These are phyloP conservation scores for Nixonia krombeini DNA, from an alignment of 1,140 invertebrate genomes.

Conservation along the genomic window DNA sequence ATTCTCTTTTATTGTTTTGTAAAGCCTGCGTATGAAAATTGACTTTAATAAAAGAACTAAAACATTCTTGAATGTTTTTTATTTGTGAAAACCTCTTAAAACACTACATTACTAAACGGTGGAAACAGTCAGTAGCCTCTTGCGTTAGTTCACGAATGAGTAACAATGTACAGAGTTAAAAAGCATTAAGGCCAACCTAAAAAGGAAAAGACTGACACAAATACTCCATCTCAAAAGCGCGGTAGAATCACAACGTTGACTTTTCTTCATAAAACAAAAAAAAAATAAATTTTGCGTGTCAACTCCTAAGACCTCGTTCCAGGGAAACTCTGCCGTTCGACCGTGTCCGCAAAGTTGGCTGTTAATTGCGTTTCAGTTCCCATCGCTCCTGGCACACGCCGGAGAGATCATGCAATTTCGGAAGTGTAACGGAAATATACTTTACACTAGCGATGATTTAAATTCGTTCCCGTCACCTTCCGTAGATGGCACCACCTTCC, in stretches of 20 bases:
- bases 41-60: no score
- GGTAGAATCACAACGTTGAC: slow-evolving; percentile 21
- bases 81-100: no score
- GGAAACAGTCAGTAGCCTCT: no score
- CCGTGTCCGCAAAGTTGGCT: slow-evolving; percentile 48
- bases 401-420: slow-evolving; percentile 33
- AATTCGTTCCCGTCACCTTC: not conserved
- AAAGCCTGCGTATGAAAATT: no score
- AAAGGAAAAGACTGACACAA: slow-evolving; percentile 15
- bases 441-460: slow-evolving; percentile 19
- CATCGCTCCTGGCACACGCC: slow-evolving; percentile 9
- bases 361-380: slow-evolving; percentile 32
- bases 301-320: slow-evolving; percentile 1
- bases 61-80: no score
- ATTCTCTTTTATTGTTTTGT: no score
- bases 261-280: slow-evolving; percentile 32
- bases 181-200: slow-evolving; percentile 11
- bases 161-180: not conserved
- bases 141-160: no score
- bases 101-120: no score
- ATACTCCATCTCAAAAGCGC: slow-evolving; percentile 11
- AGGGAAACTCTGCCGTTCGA: slow-evolving; percentile 20
- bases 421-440: slow-evolving; percentile 34
- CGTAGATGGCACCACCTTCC: slow-evolving; percentile 59
- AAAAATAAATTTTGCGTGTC: slow-evolving; percentile 5